These are phyloP conservation scores for Drosophila azteca DNA, from an alignment of 1,140 invertebrate genomes.

Conservation along the genomic window DNA sequence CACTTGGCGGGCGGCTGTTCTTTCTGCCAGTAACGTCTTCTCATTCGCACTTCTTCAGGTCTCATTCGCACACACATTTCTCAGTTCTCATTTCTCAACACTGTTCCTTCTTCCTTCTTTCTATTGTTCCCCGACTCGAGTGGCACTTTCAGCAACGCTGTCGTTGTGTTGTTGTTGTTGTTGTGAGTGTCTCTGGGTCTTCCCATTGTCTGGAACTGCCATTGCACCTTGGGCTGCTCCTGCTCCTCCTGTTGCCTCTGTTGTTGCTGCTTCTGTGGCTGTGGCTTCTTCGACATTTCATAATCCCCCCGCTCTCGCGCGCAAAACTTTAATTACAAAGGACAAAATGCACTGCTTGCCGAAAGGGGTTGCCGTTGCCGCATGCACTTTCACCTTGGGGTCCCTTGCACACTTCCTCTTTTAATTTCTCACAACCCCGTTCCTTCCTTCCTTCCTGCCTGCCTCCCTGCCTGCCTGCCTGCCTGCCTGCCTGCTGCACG, in stretches of 20 bases:
- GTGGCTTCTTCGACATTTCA: conserved; percentile 43
- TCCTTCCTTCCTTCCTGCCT: background rate
- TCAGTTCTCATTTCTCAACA: conserved; percentile 10
- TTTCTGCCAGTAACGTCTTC: conserved; percentile 3
- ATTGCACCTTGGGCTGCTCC: conserved; percentile 45
- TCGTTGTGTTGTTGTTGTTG: conserved; percentile 28
- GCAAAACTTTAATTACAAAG: conserved; percentile 77
- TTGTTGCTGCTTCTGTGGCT: conserved; percentile 6
- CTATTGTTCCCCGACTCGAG: conserved; percentile 39
- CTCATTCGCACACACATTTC: no score
- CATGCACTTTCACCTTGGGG: conserved; percentile 63
- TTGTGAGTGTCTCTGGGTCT: conserved; percentile 29
- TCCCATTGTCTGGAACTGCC: conserved; percentile 44
- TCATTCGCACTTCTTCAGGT: background rate
- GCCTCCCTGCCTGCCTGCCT: background rate
- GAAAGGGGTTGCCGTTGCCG: conserved; percentile 16
- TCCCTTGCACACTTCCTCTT: conserved; percentile 46
- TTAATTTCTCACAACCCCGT: conserved; percentile 58
- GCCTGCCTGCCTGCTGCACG: conserved; percentile 2
- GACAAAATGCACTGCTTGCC: conserved; percentile 57
- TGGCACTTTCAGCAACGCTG: conserved; percentile 34
- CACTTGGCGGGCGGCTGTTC: conserved; percentile 43
- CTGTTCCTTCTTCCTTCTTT: conserved; percentile 7
- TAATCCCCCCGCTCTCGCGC: conserved; percentile 45
- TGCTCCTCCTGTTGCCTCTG: conserved; percentile 5